Evolutionary conservation across 2,888 invertebrate species (phyloP).

Genomic region (Ephialtes manifestator): DNA sequence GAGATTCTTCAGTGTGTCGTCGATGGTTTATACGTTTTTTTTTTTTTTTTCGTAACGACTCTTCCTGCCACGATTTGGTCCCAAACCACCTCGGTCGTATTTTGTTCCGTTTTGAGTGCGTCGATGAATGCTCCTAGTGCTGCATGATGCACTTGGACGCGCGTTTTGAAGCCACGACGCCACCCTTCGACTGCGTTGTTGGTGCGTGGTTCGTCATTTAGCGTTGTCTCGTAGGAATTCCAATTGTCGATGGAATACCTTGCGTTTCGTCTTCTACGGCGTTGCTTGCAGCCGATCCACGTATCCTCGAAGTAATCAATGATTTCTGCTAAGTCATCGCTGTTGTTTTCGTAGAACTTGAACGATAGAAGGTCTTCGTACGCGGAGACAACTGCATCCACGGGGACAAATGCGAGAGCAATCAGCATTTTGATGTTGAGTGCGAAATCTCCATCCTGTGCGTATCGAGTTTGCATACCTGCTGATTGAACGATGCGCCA

Average conservation of each 20-base stretch:
- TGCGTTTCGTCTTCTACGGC: not conserved
- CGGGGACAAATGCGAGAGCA: too few species aligned
- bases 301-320: not conserved
- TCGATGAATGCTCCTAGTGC: conserved; percentile 1
- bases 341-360: not conserved
- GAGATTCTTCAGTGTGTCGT: too few species aligned
- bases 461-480: too few species aligned
- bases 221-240: conserved; percentile 14
- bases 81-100: conserved; percentile 4
- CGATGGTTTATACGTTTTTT: too few species aligned
- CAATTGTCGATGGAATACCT: not conserved
- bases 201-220: conserved; percentile 17
- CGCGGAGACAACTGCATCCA: too few species aligned
- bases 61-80: not conserved
- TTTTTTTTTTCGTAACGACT: not conserved
- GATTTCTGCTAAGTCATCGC: not conserved
- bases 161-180: conserved; percentile 23
- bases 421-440: too few species aligned
- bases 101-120: conserved; percentile 6
- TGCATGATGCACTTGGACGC: not conserved
- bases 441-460: too few species aligned
- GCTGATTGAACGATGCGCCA: too few species aligned
- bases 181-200: conserved; percentile 43
- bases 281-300: conserved; percentile 1
- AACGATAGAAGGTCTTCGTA: too few species aligned